Percentiles rank a stretch among this genome's conserved stretches.
These are phyloP conservation scores for Tinea trinotella DNA, from an alignment of 2,888 invertebrate species.

Conservation along the genomic window DNA sequence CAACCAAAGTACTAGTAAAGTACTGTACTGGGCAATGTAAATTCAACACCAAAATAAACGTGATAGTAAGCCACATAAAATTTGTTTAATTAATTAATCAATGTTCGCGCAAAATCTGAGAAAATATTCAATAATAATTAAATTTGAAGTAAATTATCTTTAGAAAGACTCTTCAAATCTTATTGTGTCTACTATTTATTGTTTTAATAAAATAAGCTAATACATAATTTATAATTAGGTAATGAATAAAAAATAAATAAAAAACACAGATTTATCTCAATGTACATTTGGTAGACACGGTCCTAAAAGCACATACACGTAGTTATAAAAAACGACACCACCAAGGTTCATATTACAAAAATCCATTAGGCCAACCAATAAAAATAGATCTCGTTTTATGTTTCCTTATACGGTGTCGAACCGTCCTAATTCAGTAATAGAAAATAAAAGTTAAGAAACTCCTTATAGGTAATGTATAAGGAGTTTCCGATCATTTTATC, in stretches of 20 bases:
- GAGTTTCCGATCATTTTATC: not conserved
- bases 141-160: no score
- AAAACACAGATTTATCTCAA: conserved; percentile 15
- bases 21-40: no score
- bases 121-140: no score
- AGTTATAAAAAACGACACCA: conserved; percentile 47
- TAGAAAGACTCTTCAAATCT: no score
- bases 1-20: no score
- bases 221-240: not conserved
- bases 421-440: conserved; percentile 52
- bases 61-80: no score
- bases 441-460: conserved; percentile 39
- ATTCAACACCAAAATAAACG: no score
- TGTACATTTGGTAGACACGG: conserved; percentile 27
- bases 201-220: not conserved
- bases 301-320: conserved; percentile 35
- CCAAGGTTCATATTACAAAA: conserved; percentile 64
- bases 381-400: conserved; percentile 50
- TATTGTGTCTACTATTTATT: no score
- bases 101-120: no score
- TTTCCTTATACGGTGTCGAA: conserved; percentile 27
- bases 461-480: conserved; percentile 13
- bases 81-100: no score
- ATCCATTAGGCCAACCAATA: conserved; percentile 65
- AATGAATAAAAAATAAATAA: not conserved